Percentiles rank a stretch among this genome's conserved stretches.
These are phyloP conservation scores for Hirtodrosophila cameraria DNA, from an alignment of 2,888 invertebrate species.

Conservation along the genomic window DNA sequence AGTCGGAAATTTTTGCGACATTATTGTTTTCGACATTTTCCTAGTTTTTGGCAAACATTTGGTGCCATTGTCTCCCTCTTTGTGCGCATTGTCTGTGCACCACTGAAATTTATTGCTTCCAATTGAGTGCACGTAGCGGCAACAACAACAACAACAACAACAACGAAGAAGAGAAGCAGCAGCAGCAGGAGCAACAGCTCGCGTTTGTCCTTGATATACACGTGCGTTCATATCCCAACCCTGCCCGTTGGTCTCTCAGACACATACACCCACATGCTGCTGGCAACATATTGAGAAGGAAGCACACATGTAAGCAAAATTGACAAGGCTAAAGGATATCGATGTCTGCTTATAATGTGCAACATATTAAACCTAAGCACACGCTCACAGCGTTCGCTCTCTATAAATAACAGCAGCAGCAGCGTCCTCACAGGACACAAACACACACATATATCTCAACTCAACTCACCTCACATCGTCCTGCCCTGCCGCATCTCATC, in stretches of 20 bases:
- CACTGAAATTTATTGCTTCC: conserved; percentile 83
- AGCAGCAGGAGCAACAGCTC: conserved; percentile 50
- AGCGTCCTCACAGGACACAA: conserved; percentile 19
- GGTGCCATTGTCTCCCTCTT: conserved; percentile 29
- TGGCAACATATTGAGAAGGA: conserved; percentile 76
- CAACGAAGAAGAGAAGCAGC: conserved; percentile 13
- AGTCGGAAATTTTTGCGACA: conserved; percentile 81
- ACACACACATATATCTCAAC: neutral
- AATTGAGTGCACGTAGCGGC: conserved; percentile 77
- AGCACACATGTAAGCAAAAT: conserved; percentile 81
- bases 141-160: conserved; percentile 42
- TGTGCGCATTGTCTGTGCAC: conserved; percentile 57
- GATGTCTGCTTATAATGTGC: conserved; percentile 82
- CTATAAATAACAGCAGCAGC: conserved; percentile 73
- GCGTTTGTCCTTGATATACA: conserved; percentile 77
- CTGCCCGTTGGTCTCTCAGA: conserved; percentile 15
- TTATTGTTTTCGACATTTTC: conserved; percentile 80
- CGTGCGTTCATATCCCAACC: conserved; percentile 61
- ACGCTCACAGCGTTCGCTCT: conserved; percentile 68
- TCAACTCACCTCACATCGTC: conserved; percentile 30
- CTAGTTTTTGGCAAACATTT: conserved; percentile 66
- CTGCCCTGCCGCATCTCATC: neutral
- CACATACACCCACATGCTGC: conserved; percentile 18
- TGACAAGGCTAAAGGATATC: conserved; percentile 82
- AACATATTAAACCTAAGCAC: conserved; percentile 82